Evolutionary conservation across 2,888 invertebrate genomes (phyloP), one percentile per base, ranked within the genome.

Genomic region (Pristionchus maxplancki): DNA sequence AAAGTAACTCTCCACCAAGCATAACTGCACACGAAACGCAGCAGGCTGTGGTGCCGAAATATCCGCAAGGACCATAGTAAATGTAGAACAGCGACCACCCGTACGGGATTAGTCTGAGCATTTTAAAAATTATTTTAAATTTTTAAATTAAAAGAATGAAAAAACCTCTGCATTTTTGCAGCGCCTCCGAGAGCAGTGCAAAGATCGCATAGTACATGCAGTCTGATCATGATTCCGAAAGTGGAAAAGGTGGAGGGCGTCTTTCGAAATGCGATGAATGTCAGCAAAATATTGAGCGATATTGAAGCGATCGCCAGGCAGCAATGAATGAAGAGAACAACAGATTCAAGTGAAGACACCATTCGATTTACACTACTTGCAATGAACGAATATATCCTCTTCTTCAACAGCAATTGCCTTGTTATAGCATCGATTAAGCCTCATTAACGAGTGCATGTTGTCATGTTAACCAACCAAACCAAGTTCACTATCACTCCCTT

Each of bases 291-390:
- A 34, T 31, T 67, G 1, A 67, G 1, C 34, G 67, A 34, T 1
- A 67, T 67, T 15, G 34, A 67, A 3, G 15, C 6, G 31, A 67
- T 34, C 17, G 67, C 34, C 31, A 67, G 4, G 17, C 53, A 15
- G 96, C 98, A 44, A 11, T 44, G 44, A 44, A 44, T 44, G 53
- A 8, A 24, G 15, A 58, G 13, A 17, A 58, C 20, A 8, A 58
- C 15, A 13, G 20, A 20, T 58, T 58, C 53, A 17, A 58, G 53
- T 4, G 24, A 58, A 17, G 4, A 58, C 53, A 4, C 5, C 15
- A 58, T 58, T n/a, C n/a, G n/a, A n/a, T n/a, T n/a, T n/a, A n/a
- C n/a, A n/a, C n/a, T n/a, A n/a, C n/a, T n/a, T n/a, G n/a, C n/a
- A n/a, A n/a, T n/a, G n/a, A n/a, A n/a, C n/a, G n/a, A n/a, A n/a